A percentile compares a stretch with the other conserved stretches of the same genome.
Conservation (phyloP, 1,140 invertebrate species). For the Drosophila bipectinata region DNA sequence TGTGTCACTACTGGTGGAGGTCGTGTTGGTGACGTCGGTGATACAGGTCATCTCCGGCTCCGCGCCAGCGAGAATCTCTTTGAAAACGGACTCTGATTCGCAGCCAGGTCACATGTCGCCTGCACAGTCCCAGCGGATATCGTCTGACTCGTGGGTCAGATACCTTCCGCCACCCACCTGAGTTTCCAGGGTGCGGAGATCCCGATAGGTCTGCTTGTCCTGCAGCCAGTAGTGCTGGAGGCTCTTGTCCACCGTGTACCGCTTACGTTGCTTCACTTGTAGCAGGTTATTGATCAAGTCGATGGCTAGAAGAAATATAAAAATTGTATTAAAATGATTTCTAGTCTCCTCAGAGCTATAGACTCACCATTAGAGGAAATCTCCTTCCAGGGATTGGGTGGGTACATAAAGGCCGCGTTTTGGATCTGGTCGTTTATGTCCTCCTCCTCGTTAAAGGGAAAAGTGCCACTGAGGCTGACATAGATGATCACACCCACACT, state of each 20-base stretch:
- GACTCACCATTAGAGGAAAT: slow-evolving; percentile 95
- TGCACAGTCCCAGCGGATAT: slow-evolving; percentile 92
- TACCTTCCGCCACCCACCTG: slow-evolving; percentile 92
- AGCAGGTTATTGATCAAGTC: slow-evolving; percentile 98
- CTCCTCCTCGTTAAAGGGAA: slow-evolving; percentile 99
- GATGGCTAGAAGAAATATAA: slow-evolving; percentile 90
- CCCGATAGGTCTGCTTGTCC: slow-evolving; percentile 98
- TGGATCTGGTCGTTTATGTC: slow-evolving; percentile 99
- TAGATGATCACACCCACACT: slow-evolving; percentile 99
- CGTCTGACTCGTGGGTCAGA: slow-evolving; percentile 98
- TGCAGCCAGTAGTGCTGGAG: slow-evolving; percentile 97
- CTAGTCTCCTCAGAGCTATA: not conserved
- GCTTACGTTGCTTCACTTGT: slow-evolving; percentile 99
- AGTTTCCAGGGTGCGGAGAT: slow-evolving; percentile 94
- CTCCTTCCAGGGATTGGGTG: slow-evolving; percentile 98
- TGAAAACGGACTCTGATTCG: not conserved
- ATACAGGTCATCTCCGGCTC: slow-evolving; percentile 4
- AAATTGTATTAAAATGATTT: not conserved
- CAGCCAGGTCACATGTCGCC: slow-evolving; percentile 83
- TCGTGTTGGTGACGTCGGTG: slow-evolving; percentile 21
- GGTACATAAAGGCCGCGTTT: slow-evolving; percentile 99
- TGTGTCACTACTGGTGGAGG: not conserved
- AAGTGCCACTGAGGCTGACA: slow-evolving; percentile 97
- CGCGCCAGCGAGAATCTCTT: not conserved
- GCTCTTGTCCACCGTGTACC: slow-evolving; percentile 98